Evolutionary conservation across 2,888 invertebrate genomes (phyloP).

Genomic region (Brenthis ino): DNA sequence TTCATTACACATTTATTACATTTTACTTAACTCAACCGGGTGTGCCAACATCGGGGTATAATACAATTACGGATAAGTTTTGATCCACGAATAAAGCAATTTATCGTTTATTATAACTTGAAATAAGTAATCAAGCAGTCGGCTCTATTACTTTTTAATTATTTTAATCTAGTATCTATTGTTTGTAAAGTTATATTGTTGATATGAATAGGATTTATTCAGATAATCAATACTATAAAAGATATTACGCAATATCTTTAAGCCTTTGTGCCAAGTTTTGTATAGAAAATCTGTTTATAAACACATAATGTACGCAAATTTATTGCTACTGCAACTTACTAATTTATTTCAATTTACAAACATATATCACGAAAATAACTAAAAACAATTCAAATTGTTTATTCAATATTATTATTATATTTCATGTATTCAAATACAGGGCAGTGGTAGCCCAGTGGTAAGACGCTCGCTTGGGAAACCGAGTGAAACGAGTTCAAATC

Average conservation of each 20-base stretch:
- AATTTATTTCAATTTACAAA: background rate
- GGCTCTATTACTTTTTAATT: background rate
- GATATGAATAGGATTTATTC: background rate
- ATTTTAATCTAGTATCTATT: background rate
- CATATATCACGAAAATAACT: background rate
- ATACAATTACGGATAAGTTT: conserved; percentile 6
- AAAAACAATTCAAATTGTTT: background rate
- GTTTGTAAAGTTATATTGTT: no score
- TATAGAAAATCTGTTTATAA: background rate
- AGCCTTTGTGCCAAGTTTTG: background rate
- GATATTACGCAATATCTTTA: background rate
- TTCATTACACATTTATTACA: conserved; percentile 24
- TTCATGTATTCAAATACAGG: no score
- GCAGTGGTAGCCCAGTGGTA: no score
- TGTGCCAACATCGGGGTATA: conserved; percentile 1
- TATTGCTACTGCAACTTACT: background rate
- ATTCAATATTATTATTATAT: no score
- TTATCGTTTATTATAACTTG: conserved; percentile 9
- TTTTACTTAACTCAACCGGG: conserved; percentile 16
- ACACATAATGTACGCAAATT: background rate
- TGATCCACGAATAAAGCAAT: conserved; percentile 9
- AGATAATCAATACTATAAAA: background rate
- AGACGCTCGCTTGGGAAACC: no score
- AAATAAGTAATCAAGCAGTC: background rate
- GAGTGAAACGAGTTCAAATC: no score